These are phyloP conservation scores for Eumerus sabulonum DNA, from an alignment of 2,888 invertebrate genomes.

Conservation along the genomic window DNA sequence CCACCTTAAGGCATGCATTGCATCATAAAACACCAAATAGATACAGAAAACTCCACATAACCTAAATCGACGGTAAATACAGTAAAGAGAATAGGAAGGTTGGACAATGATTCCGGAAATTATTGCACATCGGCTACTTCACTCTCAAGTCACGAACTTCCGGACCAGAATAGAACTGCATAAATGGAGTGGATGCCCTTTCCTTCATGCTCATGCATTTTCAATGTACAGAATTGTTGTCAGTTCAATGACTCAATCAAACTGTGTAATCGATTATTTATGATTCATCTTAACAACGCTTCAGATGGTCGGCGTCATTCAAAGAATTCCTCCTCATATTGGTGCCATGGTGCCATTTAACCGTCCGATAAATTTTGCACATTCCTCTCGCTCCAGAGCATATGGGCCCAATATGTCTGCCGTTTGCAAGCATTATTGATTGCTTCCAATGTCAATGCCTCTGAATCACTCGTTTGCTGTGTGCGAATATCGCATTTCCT, in stretches of 20 bases:
- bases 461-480: not conserved
- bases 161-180: slow-evolving; percentile 29
- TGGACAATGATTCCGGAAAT: slow-evolving; percentile 29
- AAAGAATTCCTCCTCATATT: too few relatives aligned
- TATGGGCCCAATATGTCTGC: slow-evolving; percentile 35
- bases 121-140: slow-evolving; percentile 21
- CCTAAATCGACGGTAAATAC: slow-evolving; percentile 6
- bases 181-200: slow-evolving; percentile 4
- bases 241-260: slow-evolving; percentile 15
- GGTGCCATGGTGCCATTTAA: too few relatives aligned
- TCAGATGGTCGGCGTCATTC: not conserved
- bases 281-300: not conserved
- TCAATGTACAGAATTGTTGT: not conserved
- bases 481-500: not conserved
- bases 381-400: slow-evolving; percentile 22
- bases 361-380: slow-evolving; percentile 14
- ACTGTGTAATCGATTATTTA: slow-evolving; percentile 12
- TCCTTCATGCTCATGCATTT: not conserved
- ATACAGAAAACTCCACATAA: slow-evolving; percentile 3
- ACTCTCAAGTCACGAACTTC: slow-evolving; percentile 38
- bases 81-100: slow-evolving; percentile 2
- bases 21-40: slow-evolving; percentile 9
- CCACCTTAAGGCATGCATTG: slow-evolving; percentile 17
- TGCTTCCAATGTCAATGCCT: slow-evolving; percentile 49
- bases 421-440: slow-evolving; percentile 18